Conservation (phyloP, 2,797 vertebrate genomes). For the Decapterus maruadsi region DNA sequence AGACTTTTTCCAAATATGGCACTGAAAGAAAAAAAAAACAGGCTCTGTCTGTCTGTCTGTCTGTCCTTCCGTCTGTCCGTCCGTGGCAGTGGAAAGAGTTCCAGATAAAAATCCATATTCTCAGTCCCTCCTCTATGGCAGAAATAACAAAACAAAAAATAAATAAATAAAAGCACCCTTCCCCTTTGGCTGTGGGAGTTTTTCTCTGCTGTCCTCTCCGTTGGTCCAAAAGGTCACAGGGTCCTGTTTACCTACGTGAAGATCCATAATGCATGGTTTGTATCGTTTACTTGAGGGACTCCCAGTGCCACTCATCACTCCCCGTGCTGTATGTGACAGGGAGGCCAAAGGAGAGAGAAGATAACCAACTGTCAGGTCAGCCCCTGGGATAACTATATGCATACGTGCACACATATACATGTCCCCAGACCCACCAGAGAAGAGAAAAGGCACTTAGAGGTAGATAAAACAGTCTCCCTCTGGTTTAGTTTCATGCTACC, state of each 20-base stretch:
- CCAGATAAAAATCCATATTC: conserved; percentile 13
- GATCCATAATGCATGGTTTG: conserved; percentile 78
- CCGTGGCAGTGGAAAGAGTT: neutral
- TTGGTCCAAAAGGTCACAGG: conserved; percentile 70
- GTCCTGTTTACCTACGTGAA: conserved; percentile 78
- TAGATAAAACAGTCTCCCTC: conserved; percentile 15
- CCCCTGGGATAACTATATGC: conserved; percentile 51
- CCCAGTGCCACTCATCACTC: conserved; percentile 61
- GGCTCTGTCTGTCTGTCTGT: too few species aligned
- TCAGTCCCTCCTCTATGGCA: neutral
- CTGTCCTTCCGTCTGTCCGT: too few species aligned
- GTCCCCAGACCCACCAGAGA: conserved; percentile 24
- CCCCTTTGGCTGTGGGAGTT: conserved; percentile 39
- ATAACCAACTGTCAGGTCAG: conserved; percentile 65
- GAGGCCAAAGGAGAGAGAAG: conserved; percentile 61
- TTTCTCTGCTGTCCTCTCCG: conserved; percentile 49
- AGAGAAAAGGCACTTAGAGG: conserved; percentile 21
- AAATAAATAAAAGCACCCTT: conserved; percentile 28
- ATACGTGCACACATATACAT: conserved; percentile 27
- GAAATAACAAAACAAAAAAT: conserved; percentile 24
- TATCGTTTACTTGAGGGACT: conserved; percentile 78
- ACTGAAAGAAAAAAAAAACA: neutral
- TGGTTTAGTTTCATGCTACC: conserved; percentile 35
- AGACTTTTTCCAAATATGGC: neutral
- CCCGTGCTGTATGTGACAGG: conserved; percentile 55